Evolutionary conservation across 2,113 vertebrate genomes (phyloP).

Genomic region (Macquaria ambigua): DNA sequence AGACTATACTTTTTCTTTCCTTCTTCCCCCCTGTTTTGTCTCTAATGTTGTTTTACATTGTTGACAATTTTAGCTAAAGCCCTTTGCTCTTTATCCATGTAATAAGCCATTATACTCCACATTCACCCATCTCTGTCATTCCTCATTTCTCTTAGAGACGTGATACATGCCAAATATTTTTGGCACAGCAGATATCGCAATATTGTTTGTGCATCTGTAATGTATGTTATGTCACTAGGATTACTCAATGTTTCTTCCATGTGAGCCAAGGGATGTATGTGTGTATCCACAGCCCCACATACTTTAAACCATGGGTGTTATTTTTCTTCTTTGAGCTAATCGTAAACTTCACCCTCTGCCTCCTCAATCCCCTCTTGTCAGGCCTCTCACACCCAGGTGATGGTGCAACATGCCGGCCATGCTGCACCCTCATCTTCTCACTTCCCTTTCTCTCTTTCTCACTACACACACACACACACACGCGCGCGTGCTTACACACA

Average conservation of each 20-base stretch:
- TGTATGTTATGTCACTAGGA: background rate
- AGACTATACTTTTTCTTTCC: background rate
- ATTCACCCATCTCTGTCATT: background rate
- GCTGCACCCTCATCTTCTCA: conserved; percentile 45
- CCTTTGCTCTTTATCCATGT: background rate
- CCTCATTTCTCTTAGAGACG: background rate
- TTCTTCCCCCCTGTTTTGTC: background rate
- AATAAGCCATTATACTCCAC: background rate
- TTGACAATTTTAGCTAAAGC: background rate
- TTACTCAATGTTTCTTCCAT: conserved; percentile 3
- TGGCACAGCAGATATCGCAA: background rate
- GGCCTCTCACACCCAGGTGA: conserved; percentile 67
- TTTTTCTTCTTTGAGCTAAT: conserved; percentile 9
- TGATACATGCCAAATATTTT: background rate
- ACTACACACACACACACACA: conserved; percentile 1
- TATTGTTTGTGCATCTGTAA: background rate
- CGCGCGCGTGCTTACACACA: conserved; percentile 47
- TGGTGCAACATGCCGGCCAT: conserved; percentile 58
- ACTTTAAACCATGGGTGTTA: background rate
- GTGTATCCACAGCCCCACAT: background rate
- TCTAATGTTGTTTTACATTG: background rate
- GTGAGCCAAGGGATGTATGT: conserved; percentile 16
- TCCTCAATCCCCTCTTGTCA: conserved; percentile 24
- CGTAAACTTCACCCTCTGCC: conserved; percentile 16
- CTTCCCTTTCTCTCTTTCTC: conserved; percentile 29